These are phyloP conservation scores for Rhopalosiphum maidis DNA, from an alignment of 1,140 invertebrate genomes.

Conservation along the genomic window DNA sequence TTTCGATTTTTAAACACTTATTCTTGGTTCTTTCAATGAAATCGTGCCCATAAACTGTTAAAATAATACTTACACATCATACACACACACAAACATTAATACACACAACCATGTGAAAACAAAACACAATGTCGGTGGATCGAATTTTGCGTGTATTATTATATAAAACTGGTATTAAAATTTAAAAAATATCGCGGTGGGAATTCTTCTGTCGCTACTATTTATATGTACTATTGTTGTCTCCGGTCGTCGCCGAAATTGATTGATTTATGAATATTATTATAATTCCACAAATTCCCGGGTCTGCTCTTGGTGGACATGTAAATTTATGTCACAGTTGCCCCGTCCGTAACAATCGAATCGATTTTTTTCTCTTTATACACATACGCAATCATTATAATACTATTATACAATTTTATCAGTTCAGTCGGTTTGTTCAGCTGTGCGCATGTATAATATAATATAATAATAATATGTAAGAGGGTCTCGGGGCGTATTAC, in stretches of 20 bases:
- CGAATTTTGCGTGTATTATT: constrained; percentile 32
- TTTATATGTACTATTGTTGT: constrained; percentile 50
- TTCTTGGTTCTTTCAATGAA: not conserved
- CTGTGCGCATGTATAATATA: not conserved
- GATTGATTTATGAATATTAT: constrained; percentile 58
- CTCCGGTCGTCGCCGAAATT: constrained; percentile 46
- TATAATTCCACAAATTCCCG: constrained; percentile 56
- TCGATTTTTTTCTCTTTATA: constrained; percentile 41
- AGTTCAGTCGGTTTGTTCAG: constrained; percentile 35
- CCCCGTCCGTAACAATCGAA: constrained; percentile 53
- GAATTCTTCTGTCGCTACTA: constrained; percentile 3
- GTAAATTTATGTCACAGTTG: constrained; percentile 55
- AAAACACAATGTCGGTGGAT: constrained; percentile 31
- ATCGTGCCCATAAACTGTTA: constrained; percentile 5
- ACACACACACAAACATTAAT: not conserved
- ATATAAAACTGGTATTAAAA: constrained; percentile 46
- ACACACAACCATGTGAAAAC: not conserved
- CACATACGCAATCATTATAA: constrained; percentile 41
- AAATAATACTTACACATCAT: not conserved
- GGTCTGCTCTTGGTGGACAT: constrained; percentile 35
- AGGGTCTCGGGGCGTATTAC: not conserved
- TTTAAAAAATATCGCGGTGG: constrained; percentile 27
- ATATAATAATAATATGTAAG: constrained; percentile 14
- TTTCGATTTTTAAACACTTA: constrained; percentile 15
- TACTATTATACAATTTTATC: constrained; percentile 48